A percentile compares a stretch with the other conserved stretches of the same genome.
Evolutionary conservation across 2,113 vertebrate genomes (phyloP).

Genomic region (Terrapene triunguis): DNA sequence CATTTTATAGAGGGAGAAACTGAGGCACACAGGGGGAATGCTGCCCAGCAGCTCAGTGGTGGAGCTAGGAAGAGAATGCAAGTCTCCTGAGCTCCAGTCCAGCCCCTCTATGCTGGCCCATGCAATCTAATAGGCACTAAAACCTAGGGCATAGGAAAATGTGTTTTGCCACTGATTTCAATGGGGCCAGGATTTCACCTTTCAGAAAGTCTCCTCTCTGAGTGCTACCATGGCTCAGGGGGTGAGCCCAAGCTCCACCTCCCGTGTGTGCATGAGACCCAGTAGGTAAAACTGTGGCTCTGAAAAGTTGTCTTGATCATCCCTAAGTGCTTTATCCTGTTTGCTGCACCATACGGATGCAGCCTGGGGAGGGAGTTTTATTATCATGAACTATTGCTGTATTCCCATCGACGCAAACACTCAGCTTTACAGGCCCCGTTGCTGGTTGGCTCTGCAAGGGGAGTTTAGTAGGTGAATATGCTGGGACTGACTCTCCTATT

Average conservation of each 20-base stretch:
- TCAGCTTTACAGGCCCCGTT: neutral
- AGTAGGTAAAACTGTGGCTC: neutral
- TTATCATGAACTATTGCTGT: neutral
- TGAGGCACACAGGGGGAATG: neutral
- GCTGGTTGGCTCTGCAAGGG: neutral
- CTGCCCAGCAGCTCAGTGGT: neutral
- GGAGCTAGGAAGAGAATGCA: neutral
- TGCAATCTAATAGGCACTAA: neutral
- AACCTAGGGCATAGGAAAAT: neutral
- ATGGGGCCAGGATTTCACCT: neutral
- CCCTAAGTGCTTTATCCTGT: neutral
- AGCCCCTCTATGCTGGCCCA: neutral
- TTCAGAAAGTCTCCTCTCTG: neutral
- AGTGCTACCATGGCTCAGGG: neutral
- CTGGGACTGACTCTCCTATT: neutral
- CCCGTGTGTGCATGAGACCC: neutral
- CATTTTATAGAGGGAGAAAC: neutral
- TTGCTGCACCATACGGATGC: neutral
- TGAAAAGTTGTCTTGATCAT: neutral
- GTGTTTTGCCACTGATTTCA: neutral
- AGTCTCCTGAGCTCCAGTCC: neutral
- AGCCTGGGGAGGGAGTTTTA: neutral
- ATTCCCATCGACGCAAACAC: neutral
- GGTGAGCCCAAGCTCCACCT: neutral
- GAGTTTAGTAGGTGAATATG: neutral